These are phyloP conservation scores for Stercorarius parasiticus DNA, from an alignment of 2,113 vertebrate species.

Conservation along the genomic window DNA sequence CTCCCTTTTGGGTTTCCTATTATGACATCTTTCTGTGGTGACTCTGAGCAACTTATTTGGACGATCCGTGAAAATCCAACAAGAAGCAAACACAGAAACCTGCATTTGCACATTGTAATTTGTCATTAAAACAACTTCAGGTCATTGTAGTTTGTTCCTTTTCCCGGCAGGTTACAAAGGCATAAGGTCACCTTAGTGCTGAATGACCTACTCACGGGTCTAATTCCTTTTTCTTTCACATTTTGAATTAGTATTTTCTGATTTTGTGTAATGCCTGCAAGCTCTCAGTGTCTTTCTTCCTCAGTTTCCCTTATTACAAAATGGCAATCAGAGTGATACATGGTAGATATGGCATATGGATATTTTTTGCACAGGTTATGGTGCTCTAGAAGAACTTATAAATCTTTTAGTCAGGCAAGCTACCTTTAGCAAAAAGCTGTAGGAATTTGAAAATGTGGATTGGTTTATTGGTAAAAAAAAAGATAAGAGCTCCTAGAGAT, in stretches of 20 bases:
- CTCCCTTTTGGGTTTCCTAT: fast-evolving
- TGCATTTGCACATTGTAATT: neutral
- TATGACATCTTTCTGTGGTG: neutral
- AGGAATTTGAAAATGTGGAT: neutral
- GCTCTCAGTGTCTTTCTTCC: neutral
- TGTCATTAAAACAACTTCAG: neutral
- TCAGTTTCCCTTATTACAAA: neutral
- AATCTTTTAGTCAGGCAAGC: neutral
- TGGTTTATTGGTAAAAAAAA: neutral
- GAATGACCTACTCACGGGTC: neutral
- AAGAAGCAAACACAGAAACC: neutral
- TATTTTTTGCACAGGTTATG: neutral
- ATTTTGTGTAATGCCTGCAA: neutral
- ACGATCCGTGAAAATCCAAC: neutral
- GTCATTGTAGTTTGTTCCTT: neutral
- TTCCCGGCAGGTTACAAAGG: neutral
- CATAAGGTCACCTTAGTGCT: neutral
- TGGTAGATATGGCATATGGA: neutral
- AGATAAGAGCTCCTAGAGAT: neutral
- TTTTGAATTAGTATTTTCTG: neutral
- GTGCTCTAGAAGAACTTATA: neutral
- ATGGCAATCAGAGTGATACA: neutral
- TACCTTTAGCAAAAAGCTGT: neutral
- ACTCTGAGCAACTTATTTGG: neutral
- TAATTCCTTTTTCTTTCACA: neutral